phyloP scores from a whole-genome alignment of 2,797 vertebrate genomes.

The Takifugu rubripes region DNA sequence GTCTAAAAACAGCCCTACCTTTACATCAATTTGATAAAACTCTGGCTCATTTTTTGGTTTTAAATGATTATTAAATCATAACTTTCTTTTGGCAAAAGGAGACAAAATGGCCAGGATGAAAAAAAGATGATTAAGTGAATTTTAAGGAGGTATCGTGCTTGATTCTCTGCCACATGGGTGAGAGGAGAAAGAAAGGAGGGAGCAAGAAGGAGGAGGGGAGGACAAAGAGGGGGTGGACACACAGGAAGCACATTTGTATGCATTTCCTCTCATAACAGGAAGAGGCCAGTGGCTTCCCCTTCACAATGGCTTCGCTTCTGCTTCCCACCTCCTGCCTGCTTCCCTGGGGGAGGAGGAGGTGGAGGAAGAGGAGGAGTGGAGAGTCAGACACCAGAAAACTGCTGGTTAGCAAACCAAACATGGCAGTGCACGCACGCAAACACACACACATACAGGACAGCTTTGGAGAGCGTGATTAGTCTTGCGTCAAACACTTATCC shows the following conservation, averaged over 20 bases:
- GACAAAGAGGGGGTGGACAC: slow-evolving; percentile 70
- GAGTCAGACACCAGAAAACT: slow-evolving; percentile 78
- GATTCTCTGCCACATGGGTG: slow-evolving; percentile 51
- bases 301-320: slow-evolving; percentile 98
- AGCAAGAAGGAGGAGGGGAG: slow-evolving; percentile 32
- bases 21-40: background rate
- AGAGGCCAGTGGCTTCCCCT: slow-evolving; percentile 99
- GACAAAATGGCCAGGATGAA: slow-evolving; percentile 21
- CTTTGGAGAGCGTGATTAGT: slow-evolving; percentile 48
- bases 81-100: background rate
- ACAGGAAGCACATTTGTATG: slow-evolving; percentile 99
- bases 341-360: slow-evolving; percentile 81
- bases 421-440: slow-evolving; percentile 25
- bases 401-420: slow-evolving; percentile 71
- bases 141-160: slow-evolving; percentile 37
- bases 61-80: background rate
- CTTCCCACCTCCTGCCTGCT: slow-evolving; percentile 91
- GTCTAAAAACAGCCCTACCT: slow-evolving; percentile 17
- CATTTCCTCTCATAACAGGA: slow-evolving; percentile 99
- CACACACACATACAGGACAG: slow-evolving; percentile 49
- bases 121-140: slow-evolving; percentile 14
- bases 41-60: background rate
- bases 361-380: slow-evolving; percentile 66
- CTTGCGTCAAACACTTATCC: slow-evolving; percentile 73
- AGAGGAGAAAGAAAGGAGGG: slow-evolving; percentile 33